phyloP scores from a whole-genome alignment of 2,797 vertebrate species.

The Otolemur crassicaudatus region DNA sequence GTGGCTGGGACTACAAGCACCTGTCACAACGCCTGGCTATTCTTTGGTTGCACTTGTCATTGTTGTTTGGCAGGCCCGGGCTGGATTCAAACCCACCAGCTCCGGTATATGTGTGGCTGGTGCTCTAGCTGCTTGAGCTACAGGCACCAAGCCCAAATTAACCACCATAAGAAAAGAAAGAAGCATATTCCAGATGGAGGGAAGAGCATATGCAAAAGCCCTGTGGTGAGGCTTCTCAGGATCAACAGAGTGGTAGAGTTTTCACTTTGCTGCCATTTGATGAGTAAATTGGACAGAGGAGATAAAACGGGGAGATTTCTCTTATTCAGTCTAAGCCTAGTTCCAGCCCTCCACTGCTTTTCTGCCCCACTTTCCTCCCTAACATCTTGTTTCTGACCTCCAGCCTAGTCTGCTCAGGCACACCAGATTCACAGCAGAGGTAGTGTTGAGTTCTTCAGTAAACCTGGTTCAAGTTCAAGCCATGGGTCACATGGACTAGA shows the following conservation, averaged over 20 bases:
- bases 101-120: too few species aligned
- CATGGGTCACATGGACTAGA: background rate
- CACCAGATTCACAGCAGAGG: background rate
- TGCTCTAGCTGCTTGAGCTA: too few species aligned
- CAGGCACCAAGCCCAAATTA: background rate
- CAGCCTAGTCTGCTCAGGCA: background rate
- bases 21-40: too few species aligned
- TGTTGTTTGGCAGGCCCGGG: too few species aligned
- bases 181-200: background rate
- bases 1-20: too few species aligned
- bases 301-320: background rate
- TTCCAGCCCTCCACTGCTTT: background rate
- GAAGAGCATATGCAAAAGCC: background rate
- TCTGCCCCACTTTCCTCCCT: background rate
- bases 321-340: background rate
- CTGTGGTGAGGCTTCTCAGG: background rate
- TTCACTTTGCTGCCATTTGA: background rate
- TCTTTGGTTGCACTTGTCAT: too few species aligned
- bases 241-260: background rate
- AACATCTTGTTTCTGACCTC: background rate
- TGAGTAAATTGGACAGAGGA: background rate
- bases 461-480: constrained; percentile 6
- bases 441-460: background rate
- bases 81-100: too few species aligned
- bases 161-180: background rate